Percentiles rank a stretch among this genome's conserved stretches.
phyloP scores from a whole-genome alignment of 1,140 invertebrate species.

The Mizuhopecten yessoensis region DNA sequence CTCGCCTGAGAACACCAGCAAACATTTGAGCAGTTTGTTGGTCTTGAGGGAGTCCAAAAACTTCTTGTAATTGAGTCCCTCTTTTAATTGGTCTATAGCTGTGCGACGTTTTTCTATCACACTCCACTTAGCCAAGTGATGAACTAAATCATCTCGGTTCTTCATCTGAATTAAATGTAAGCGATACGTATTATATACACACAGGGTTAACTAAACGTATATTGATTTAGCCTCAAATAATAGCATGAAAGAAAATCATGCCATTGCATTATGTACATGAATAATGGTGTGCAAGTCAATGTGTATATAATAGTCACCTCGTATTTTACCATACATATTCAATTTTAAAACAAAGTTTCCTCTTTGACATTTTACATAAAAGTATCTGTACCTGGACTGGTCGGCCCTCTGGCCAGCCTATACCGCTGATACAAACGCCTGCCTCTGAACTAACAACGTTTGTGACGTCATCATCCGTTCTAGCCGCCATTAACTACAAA shows the following conservation, averaged over 20 bases:
- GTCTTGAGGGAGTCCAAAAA: constrained; percentile 46
- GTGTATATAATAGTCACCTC: too few species aligned
- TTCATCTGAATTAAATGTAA: constrained; percentile 29
- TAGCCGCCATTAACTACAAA: constrained; percentile 30
- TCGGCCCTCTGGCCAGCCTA: constrained; percentile 50
- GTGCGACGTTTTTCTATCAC: constrained; percentile 51
- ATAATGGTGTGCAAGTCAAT: too few species aligned
- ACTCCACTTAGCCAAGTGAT: constrained; percentile 42
- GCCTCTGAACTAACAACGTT: background rate
- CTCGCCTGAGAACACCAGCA: constrained; percentile 55
- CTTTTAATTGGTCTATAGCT: constrained; percentile 52
- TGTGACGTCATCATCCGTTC: constrained; percentile 41
- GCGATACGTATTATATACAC: background rate
- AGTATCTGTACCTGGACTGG: constrained; percentile 44
- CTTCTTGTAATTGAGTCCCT: constrained; percentile 49
- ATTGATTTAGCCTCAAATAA: too few species aligned
- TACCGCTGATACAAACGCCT: constrained; percentile 8
- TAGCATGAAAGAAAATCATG: too few species aligned
- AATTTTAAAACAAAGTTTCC: too few species aligned
- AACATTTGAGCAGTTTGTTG: constrained; percentile 46
- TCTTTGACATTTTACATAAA: too few species aligned
- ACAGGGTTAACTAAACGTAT: too few species aligned
- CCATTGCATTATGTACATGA: too few species aligned
- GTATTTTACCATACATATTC: too few species aligned
- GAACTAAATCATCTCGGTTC: constrained; percentile 43